Base-by-base conservation (phyloP, 2,888 invertebrate genomes). In the Agrotis segetum region DNA sequence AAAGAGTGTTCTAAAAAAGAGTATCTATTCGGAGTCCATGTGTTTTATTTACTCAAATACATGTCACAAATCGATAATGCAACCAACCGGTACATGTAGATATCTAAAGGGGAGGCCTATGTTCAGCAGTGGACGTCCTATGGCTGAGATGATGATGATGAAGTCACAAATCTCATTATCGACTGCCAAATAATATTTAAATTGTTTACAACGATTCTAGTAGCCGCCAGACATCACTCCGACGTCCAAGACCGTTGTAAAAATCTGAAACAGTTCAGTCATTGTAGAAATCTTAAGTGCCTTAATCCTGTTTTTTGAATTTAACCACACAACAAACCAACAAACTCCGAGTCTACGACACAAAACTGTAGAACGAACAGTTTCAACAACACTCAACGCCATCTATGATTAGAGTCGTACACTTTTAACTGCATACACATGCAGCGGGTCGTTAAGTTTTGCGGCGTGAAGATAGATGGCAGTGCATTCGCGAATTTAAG, bases 401-500 rank as follows among this genome's bases (percentile, higher is more conserved):
- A 79, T 79, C 79, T 79, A n/a, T 77, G 52, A 50, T 53, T 46
- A 24, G 3, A 4, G 56, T 52, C 17, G 44, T 29, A 53, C 55
- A 76, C 65, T 74, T n/a, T 49, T 34, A 67, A 19, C 13, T 56
- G 17, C 64, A 74, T 17, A 53, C 19, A 24, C 21, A 49, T 5
- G 61, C 14, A 66, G 17, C n/a, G 19, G n/a, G 14, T 21, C 21
- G 52, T 66, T 29, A 46, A 53, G 49, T 67, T 77, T 40, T 17
- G 14, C 24, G 29, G n/a, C 16, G 29, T 19, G 16, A 49, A 19
- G 17, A 71, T 77, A 79, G 79, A 81, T 77, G 79, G 79, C 79
- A 71, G 53, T 59, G 56, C n/a, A 4, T 14, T 64, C 16, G 3
- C 21, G 0, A 16, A 24, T 44, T 40, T 44, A 14, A 34, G 34